Base-by-base conservation (phyloP, 2,797 vertebrate species). In the Anguilla megastoma region DNA sequence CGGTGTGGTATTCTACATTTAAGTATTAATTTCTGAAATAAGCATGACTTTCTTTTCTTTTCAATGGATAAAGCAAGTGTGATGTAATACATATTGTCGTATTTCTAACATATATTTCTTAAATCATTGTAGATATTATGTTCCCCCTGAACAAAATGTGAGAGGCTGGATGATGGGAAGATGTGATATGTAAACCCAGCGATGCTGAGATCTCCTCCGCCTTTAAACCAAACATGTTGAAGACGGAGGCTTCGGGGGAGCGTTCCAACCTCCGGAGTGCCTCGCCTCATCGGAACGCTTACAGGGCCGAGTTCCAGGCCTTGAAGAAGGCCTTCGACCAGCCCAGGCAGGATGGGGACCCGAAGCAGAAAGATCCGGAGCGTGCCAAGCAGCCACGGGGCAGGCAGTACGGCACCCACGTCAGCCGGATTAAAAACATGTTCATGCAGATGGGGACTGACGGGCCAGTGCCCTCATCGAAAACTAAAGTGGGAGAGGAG, bases 381-480 rank as follows among this genome's bases (percentile, higher is more conserved):
- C 95, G 96, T 87, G 95, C 94, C 5, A 97, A 97, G 89, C 97
- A 98, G 93, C 97, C 94, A 0, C 95, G 99, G 88, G 99, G 98
- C 27, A 97, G 98, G 86, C 98, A 98, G 92, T 99, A 99, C 94
- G 99, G 98, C 45, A 95, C 97, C 87, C 99, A 99, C 21, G 99
- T 99, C 96, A 99, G 98, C 92, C 97, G 99, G 90, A 99, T 99
- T 94, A 99, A 99, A 95, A 98, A 99, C 92, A 97, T 99, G 91
- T 99, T 99, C 93, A 99, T 99, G 98, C 98, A 99, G 93, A 98
- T 99, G 98, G 98, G 97, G 82, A 96, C 97, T 86, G 98, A 99
- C 86, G 95, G 86, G 85, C 54, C 91, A 41, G 86, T 94, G 0
- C 89, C 94, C 21, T 7, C 92, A 52, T 89, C 94, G 87, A 96